phyloP scores from a whole-genome alignment of 2,113 vertebrate genomes.

The Charina bottae region DNA sequence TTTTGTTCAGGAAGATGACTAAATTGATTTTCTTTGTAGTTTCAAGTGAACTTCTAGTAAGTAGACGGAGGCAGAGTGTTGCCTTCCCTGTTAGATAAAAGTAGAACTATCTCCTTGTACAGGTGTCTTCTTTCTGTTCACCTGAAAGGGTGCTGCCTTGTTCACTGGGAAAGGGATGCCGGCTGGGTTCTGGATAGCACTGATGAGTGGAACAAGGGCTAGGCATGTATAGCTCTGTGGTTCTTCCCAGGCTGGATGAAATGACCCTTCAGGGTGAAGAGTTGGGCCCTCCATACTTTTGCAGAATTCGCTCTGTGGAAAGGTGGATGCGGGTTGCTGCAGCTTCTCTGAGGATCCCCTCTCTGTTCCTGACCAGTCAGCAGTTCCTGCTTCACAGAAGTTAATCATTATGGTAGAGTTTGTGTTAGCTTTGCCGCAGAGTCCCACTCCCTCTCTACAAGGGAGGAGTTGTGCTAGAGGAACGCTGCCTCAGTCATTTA shows the following conservation, averaged over 20 bases:
- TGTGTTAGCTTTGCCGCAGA: neutral
- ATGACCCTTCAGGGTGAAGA: neutral
- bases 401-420: neutral
- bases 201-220: neutral
- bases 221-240: neutral
- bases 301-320: too few species aligned
- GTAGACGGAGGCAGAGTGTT: neutral
- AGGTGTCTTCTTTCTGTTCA: neutral
- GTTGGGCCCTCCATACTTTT: too few species aligned
- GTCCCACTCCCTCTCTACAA: neutral
- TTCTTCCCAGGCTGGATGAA: neutral
- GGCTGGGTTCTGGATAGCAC: neutral
- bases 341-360: neutral
- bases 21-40: neutral
- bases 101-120: neutral
- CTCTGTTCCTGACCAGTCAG: neutral
- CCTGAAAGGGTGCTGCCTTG: neutral
- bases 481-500: neutral
- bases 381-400: neutral
- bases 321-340: too few species aligned
- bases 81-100: neutral
- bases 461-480: slow-evolving; percentile 9
- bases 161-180: neutral
- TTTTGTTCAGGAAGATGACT: neutral
- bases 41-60: neutral